Conservation (phyloP, 2,113 vertebrate genomes). For the Syrrhaptes paradoxus region DNA sequence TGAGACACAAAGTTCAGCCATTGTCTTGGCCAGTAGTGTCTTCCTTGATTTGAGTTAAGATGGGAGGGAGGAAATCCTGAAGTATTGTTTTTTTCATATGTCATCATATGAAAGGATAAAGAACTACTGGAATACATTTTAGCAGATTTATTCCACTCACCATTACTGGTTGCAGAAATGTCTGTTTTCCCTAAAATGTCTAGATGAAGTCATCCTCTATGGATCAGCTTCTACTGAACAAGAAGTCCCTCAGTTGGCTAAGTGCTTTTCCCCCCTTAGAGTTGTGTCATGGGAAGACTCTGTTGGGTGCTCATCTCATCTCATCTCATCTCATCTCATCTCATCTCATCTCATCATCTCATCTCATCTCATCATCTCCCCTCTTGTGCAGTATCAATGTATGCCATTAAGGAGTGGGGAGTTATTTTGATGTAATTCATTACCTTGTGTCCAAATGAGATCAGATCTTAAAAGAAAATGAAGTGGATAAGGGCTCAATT, state of each 20-base stretch:
- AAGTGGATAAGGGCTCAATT: not conserved
- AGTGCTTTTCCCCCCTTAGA: not conserved
- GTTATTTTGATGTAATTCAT: not conserved
- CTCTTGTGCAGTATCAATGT: not conserved
- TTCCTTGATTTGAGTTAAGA: not conserved
- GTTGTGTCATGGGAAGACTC: not conserved
- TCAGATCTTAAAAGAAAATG: not conserved
- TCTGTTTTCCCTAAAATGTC: not conserved
- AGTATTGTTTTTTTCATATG: not conserved
- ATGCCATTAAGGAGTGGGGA: not conserved
- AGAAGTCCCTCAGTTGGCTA: not conserved
- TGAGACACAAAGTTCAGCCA: not conserved
- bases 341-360: too few species aligned
- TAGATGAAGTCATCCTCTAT: not conserved
- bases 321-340: too few species aligned
- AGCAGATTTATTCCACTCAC: not conserved
- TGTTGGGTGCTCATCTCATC: not conserved
- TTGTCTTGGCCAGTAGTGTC: not conserved
- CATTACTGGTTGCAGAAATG: not conserved
- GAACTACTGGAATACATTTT: not conserved
- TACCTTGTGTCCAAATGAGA: not conserved
- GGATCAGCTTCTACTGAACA: not conserved
- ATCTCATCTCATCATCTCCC: not conserved
- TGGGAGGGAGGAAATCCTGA: not conserved
- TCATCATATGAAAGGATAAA: not conserved